Evolutionary conservation across 1,140 invertebrate species (phyloP), one percentile per base, ranked within the genome.

Genomic region (Drosophila bipectinata): DNA sequence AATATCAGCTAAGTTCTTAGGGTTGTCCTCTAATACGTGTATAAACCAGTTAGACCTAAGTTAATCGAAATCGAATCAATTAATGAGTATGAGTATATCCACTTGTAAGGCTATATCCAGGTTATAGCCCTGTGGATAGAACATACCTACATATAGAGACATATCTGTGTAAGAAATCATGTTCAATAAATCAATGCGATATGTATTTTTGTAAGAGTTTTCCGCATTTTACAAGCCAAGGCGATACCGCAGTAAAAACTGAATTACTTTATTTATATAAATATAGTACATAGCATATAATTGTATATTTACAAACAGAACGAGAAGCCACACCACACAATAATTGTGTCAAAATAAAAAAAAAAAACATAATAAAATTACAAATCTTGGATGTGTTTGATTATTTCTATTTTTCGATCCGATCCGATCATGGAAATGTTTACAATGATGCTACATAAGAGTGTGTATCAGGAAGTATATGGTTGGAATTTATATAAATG

Each of bases 131-230:
- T 54, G 45, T 45, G 47, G 28, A 32, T 68, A 60, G 2, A 44
- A 41, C 8, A 55, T 63, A 60, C 48, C 55, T 58, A 61, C 56
- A 68, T 63, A 74, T 51, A 37, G 59, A 81, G 58, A 77, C 72
- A 77, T 72, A 81, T 81, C 59, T 53, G 28, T 60, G 48, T 53
- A 73, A 74, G 60, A 34, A 21, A 60, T 77, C 72, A 82, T 82
- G 62, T 87, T 85, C 54, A 76, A 87, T 75, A 87, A 85, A 75
- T 77, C 52, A 72, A 72, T 85, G 82, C 82, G 83, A 87, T 83
- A 83, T 87, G 83, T 87, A 87, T 87, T 88, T 87, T 87, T 88
- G 73, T 87, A 87, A 87, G 83, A 69, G 72, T 87, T 87, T 83
- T 88, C 73, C 79, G 49, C 53, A n/a, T 85, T 82, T 71, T 83